These are phyloP conservation scores for Trichogramma dendrolimi DNA, from an alignment of 2,888 invertebrate species.

Conservation along the genomic window DNA sequence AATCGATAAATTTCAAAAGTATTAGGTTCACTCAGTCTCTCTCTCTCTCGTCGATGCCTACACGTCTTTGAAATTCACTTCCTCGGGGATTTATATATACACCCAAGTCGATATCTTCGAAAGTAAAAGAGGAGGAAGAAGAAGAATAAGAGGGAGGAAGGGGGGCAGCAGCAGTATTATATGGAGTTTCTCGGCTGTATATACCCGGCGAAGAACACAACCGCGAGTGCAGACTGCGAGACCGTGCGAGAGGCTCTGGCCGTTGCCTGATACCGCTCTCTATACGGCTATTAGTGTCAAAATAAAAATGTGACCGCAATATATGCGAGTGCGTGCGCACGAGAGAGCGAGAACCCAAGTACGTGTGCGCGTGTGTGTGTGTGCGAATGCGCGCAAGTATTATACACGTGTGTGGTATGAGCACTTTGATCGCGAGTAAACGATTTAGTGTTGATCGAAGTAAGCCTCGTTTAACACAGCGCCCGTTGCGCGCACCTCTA, in stretches of 20 bases:
- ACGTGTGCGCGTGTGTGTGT: not conserved
- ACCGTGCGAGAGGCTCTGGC: slow-evolving; percentile 39
- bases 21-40: slow-evolving; percentile 35
- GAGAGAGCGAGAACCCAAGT: slow-evolving; percentile 1
- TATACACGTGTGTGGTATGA: too few species aligned
- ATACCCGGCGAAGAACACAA: too few species aligned
- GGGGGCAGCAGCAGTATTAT: slow-evolving; percentile 42
- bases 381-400: slow-evolving; percentile 9
- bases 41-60: slow-evolving; percentile 40
- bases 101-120: not conserved
- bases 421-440: slow-evolving; percentile 15
- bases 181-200: slow-evolving; percentile 36
- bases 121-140: slow-evolving; percentile 41
- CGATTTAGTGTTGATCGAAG: slow-evolving; percentile 26
- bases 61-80: slow-evolving; percentile 18
- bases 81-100: slow-evolving; percentile 37
- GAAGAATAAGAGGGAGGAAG: slow-evolving; percentile 43
- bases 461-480: too few species aligned
- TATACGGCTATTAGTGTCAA: slow-evolving; percentile 50
- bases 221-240: too few species aligned
- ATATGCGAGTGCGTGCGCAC: slow-evolving; percentile 36
- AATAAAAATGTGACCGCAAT: slow-evolving; percentile 52
- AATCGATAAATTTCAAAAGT: slow-evolving; percentile 45
- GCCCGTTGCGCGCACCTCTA: too few species aligned
- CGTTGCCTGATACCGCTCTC: slow-evolving; percentile 42